Evolutionary conservation across 2,113 vertebrate genomes (phyloP), one percentile per base, ranked within the genome.

Genomic region (Bagarius yarrelli): DNA sequence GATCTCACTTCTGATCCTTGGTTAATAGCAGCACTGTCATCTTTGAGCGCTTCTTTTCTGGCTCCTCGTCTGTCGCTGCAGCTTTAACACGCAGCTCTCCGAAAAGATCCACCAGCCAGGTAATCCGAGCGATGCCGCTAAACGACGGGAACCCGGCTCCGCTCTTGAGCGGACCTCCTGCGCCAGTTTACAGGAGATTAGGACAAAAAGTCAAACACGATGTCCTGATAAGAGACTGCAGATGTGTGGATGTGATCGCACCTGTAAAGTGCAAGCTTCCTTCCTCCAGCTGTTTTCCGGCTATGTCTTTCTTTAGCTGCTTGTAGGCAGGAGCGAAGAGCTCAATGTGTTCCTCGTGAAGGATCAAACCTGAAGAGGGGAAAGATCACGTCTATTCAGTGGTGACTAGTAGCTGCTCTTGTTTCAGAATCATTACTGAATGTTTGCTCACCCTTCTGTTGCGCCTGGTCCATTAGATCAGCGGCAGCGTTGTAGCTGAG

Each of bases 271-370:
- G 96, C 34, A 99, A 91, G 0, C 91, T 92, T 12, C 96, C 97
- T 81, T 96, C 94, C 79, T 93, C 88, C 52, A 98, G 91, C 4
- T 90, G 88, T 86, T 97, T 97, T 0, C 95, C 96, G 44, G 88
- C 36, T 19, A 97, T 91, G 74, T 95, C 94, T 83, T 89, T 96
- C 89, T 96, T 96, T 87, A 99, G 92, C 74, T 90, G 91, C 75
- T 94, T 96, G 87, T 91, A 99, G 30, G 97, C 95, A 18, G 95
- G 95, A 59, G 95, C 93, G 70, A 97, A 84, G 80, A 99, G 94
- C 87, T 97, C 96, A 9, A 98, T 95, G 76, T 99, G 97, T 80
- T 98, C 97, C 83, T 95, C 97, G 0, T 99, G 97, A 6, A 99
- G 92, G 83, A 95, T 64, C 88, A 95, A 89, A 72, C 87, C 97